Evolutionary conservation across 2,888 invertebrate genomes (phyloP), one percentile per base, ranked within the genome.

Genomic region (Drosophila suboccidentalis): DNA sequence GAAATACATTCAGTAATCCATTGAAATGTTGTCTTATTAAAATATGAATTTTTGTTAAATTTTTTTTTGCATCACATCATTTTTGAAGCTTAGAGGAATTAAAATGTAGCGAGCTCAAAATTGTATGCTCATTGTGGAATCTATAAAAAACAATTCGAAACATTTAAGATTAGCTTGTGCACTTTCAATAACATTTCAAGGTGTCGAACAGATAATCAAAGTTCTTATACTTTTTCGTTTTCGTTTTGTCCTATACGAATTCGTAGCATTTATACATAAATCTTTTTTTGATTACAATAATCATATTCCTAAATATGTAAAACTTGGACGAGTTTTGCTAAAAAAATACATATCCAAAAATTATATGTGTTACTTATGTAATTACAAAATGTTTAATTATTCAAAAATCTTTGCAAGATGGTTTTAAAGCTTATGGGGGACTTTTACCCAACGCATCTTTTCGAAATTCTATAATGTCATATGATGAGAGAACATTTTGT

Each of bases 61-160:
- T 41, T 36, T 32, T 63, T 69, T 47, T 54, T 29, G 57, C 78
- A 86, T 89, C 85, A 86, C 89, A 89, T 71, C 32, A 69, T 43
- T 78, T 78, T 78, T 64, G 70, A 89, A 85, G 72, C 68, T 72
- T 69, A 26, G 43, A 72, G 61, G 63, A 74, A 77, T 73, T 63
- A 13, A 39, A 55, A 53, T 34, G 53, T 47, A 43, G 8, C 34
- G 79, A 71, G 71, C 54, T 61, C 29, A 46, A 53, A 68, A 51
- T 53, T 60, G 55, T 55, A 43, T n/a, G 63, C 74, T 74, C 55
- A 39, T 59, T 63, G 13, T 54, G 67, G 46, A 65, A 55, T 82
- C 61, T 61, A 75, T 64, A 17, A 51, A 54, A 83, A 79, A 62
- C 57, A 66, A 64, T 67, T 72, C 41, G 17, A 68, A 49, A 63